phyloP scores from a whole-genome alignment of 2,888 invertebrate genomes.

The Loripinus fragilis region DNA sequence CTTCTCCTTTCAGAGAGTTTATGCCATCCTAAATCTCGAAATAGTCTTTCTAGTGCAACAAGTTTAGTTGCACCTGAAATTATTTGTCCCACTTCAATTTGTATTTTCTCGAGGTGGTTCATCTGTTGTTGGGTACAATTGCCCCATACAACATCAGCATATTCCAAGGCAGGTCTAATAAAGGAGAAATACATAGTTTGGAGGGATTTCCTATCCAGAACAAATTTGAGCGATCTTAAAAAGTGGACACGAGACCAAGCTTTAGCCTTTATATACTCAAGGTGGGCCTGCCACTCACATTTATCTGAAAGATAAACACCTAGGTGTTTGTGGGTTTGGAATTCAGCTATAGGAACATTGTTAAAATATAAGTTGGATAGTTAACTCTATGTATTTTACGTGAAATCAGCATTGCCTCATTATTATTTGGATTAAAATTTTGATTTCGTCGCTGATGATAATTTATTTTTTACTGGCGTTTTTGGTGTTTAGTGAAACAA shows the following conservation, averaged over 20 bases:
- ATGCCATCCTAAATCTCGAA: not conserved
- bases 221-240: not conserved
- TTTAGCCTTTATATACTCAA: not conserved
- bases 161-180: not conserved
- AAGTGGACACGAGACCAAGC: not conserved
- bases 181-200: not conserved
- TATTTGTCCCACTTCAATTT: not conserved
- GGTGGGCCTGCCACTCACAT: not conserved
- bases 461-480: no score
- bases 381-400: not conserved
- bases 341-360: not conserved
- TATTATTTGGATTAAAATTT: not conserved
- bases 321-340: not conserved
- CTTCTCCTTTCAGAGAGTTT: not conserved
- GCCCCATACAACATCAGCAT: not conserved
- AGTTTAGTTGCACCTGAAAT: not conserved
- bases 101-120: not conserved
- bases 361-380: not conserved
- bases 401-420: not conserved
- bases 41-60: not conserved
- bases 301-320: not conserved
- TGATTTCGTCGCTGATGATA: no score
- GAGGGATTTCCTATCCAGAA: not conserved
- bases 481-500: no score
- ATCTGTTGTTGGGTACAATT: not conserved